Evolutionary conservation across 2,113 vertebrate species (phyloP).

Genomic region (Ciconia maguari): DNA sequence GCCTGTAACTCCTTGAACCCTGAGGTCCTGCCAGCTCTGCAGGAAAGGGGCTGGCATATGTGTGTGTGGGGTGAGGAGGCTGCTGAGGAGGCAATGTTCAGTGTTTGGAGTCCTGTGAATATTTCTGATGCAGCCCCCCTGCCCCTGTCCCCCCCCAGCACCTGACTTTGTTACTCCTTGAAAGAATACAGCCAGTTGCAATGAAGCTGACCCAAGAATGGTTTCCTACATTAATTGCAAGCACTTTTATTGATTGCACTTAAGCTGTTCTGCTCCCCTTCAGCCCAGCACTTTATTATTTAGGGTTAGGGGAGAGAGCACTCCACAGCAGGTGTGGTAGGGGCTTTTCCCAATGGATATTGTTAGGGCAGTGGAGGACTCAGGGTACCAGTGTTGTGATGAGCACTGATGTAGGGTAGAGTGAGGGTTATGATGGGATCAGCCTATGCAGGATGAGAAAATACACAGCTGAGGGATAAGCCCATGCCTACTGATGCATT

Average conservation of each 20-base stretch:
- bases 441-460: not conserved
- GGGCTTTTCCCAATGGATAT: not conserved
- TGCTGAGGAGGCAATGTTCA: not conserved
- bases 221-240: constrained; percentile 75
- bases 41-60: constrained; percentile 39
- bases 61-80: constrained; percentile 22
- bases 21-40: constrained; percentile 63
- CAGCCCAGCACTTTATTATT: constrained; percentile 66
- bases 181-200: constrained; percentile 77
- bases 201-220: constrained; percentile 67
- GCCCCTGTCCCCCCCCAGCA: not conserved
- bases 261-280: constrained; percentile 67
- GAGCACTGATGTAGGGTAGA: not conserved
- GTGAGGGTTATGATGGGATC: not conserved
- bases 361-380: not conserved
- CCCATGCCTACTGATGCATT: not conserved
- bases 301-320: not conserved
- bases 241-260: constrained; percentile 80
- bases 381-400: not conserved
- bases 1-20: constrained; percentile 60
- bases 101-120: constrained; percentile 43
- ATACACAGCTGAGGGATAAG: not conserved
- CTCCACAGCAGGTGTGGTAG: not conserved
- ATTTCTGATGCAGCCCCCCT: not conserved
- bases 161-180: constrained; percentile 59